Conservation (phyloP, 30 jellyfish, hydroid and myxozoan species). For the Aurelia coerulea region DNA sequence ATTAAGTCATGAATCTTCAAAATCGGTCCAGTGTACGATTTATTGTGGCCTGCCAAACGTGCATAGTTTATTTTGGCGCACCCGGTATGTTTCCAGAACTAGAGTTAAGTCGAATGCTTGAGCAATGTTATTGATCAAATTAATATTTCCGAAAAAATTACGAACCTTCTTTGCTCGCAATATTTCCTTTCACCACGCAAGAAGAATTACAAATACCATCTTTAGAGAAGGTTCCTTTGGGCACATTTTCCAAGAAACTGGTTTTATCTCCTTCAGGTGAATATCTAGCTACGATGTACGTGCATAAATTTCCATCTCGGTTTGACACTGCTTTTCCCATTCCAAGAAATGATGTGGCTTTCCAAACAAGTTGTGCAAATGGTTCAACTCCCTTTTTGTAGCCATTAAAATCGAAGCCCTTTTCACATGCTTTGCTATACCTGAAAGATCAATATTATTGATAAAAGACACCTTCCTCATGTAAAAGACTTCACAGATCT, state of each 20-base stretch:
- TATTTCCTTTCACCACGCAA: conserved; percentile 55
- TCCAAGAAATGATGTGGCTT: conserved; percentile 86
- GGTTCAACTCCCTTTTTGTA: conserved; percentile 86
- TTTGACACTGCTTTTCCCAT: conserved; percentile 86
- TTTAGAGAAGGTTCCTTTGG: conserved; percentile 73
- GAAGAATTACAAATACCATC: conserved; percentile 62
- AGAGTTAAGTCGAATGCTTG: too few relatives aligned
- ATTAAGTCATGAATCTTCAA: too few relatives aligned
- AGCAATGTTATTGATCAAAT: too few relatives aligned
- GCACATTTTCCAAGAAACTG: conserved; percentile 72
- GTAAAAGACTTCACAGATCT: too few relatives aligned
- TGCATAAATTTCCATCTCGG: conserved; percentile 88
- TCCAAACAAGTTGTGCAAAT: conserved; percentile 98
- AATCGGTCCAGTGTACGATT: too few relatives aligned
- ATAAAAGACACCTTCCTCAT: too few relatives aligned
- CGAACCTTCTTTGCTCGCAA: conserved; percentile 28
- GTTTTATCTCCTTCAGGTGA: conserved; percentile 94
- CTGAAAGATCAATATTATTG: conserved; percentile 11
- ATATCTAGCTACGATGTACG: conserved; percentile 94
- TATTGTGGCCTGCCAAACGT: too few relatives aligned
- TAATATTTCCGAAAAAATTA: background rate
- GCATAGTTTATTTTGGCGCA: too few relatives aligned
- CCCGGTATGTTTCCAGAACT: too few relatives aligned
- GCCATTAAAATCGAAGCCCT: conserved; percentile 54
- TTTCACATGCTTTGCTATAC: conserved; percentile 94